phyloP scores from a whole-genome alignment of 2,113 vertebrate species.

The chimpanzee (Pan troglodytes) region DNA sequence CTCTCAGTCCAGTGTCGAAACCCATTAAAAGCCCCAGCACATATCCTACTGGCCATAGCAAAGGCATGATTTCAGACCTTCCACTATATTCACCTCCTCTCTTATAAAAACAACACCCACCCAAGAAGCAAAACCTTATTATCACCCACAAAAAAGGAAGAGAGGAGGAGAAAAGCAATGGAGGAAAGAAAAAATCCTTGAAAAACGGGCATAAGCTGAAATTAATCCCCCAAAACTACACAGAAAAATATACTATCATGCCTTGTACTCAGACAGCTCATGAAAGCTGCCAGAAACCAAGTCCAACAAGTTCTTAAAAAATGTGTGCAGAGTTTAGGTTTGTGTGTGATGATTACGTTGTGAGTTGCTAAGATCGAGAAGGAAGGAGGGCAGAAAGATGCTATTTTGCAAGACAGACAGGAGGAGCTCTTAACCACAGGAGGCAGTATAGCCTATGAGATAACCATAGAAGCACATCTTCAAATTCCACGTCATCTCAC shows the following conservation, averaged over 20 bases:
- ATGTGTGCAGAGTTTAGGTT: background rate
- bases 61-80: background rate
- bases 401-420: background rate
- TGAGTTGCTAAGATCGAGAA: background rate
- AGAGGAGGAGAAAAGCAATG: background rate
- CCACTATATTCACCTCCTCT: background rate
- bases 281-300: background rate
- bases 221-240: background rate
- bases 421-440: background rate
- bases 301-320: background rate
- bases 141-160: background rate
- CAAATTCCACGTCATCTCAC: background rate
- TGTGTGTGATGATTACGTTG: background rate
- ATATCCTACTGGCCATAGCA: background rate
- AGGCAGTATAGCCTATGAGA: background rate
- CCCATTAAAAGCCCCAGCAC: background rate
- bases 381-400: background rate
- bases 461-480: background rate
- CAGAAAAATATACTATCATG: background rate
- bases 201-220: background rate
- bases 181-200: background rate
- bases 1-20: background rate
- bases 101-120: background rate
- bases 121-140: background rate
- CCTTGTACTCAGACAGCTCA: background rate